Conservation (phyloP, 2,113 vertebrate genomes). For the Hypocryptadius cinnamomeus region DNA sequence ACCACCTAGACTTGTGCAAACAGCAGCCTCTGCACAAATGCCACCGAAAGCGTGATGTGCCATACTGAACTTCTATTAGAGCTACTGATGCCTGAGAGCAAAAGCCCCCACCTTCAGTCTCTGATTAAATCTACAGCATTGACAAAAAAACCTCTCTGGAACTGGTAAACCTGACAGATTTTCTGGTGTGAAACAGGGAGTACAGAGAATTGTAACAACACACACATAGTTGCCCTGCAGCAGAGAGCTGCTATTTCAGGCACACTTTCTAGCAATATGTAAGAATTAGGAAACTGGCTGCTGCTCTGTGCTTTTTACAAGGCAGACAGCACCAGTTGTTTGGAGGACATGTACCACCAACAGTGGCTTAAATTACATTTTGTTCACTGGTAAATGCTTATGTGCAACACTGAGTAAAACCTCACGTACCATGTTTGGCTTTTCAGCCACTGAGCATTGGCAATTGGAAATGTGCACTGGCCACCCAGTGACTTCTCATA, state of each 20-base stretch:
- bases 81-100: neutral
- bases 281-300: neutral
- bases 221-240: rapidly evolving
- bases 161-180: neutral
- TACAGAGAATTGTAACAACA: neutral
- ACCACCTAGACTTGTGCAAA: neutral
- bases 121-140: neutral
- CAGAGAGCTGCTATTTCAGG: neutral
- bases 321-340: rapidly evolving
- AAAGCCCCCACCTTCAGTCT: neutral
- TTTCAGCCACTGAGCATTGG: neutral
- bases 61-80: neutral
- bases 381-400: neutral
- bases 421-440: rapidly evolving
- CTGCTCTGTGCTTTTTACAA: neutral
- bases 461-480: neutral
- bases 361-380: neutral
- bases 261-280: neutral
- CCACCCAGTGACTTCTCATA: neutral
- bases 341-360: neutral
- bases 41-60: neutral
- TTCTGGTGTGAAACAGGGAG: neutral
- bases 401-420: neutral
- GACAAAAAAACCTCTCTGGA: neutral
- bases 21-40: constrained; percentile 18